Evolutionary conservation across 2,888 invertebrate species (phyloP).

Genomic region (Sinodicranocentrus sp.): DNA sequence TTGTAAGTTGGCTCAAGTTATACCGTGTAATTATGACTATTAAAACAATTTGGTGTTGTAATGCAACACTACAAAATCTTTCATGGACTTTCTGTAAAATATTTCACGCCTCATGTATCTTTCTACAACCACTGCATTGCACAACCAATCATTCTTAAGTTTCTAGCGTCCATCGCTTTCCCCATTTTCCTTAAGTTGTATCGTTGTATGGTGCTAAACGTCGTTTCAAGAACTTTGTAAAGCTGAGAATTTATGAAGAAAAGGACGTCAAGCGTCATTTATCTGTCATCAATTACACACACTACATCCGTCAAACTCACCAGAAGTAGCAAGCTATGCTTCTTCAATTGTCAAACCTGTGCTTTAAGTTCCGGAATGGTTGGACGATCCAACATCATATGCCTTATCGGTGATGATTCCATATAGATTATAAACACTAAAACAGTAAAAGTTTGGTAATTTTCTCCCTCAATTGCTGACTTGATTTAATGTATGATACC

Average conservation of each 20-base stretch:
- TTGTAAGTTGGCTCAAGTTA: too few relatives aligned
- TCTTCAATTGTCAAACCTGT: constrained; percentile 31
- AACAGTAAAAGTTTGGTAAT: neutral
- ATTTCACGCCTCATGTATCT: constrained; percentile 47
- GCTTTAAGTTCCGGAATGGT: neutral
- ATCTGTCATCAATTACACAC: constrained; percentile 50
- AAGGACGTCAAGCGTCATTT: constrained; percentile 58
- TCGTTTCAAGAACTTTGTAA: neutral
- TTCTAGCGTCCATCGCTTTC: neutral
- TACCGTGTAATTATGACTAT: too few relatives aligned
- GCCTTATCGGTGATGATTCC: too few relatives aligned
- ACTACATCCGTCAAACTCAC: constrained; percentile 53
- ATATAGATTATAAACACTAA: too few relatives aligned
- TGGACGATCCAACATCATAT: too few relatives aligned
- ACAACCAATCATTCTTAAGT: constrained; percentile 51
- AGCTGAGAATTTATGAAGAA: constrained; percentile 29
- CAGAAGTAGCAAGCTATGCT: constrained; percentile 13
- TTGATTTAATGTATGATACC: too few relatives aligned
- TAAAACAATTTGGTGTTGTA: too few relatives aligned
- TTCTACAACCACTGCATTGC: constrained; percentile 28
- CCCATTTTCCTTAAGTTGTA: too few relatives aligned
- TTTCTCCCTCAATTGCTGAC: neutral
- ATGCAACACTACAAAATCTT: too few relatives aligned
- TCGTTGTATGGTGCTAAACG: neutral
- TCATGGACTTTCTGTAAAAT: too few relatives aligned